Conservation (phyloP, 2,888 invertebrate species). For the Pollenia amentaria region DNA sequence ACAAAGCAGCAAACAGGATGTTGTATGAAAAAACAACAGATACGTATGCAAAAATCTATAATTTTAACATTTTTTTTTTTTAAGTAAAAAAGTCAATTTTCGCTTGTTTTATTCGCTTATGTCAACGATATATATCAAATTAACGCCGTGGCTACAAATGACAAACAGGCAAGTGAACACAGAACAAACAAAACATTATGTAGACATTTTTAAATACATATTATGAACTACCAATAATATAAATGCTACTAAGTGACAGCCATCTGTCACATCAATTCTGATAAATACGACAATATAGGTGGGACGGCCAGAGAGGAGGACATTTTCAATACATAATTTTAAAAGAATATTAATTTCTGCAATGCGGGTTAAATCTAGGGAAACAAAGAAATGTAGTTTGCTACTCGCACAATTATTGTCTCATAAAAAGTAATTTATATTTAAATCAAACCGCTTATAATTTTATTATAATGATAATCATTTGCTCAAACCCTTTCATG, state of each 20-base stretch:
- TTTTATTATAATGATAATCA: slow-evolving; percentile 78
- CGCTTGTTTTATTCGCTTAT: slow-evolving; percentile 26
- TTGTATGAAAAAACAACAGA: neutral
- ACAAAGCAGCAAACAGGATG: slow-evolving; percentile 60
- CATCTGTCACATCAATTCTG: slow-evolving; percentile 69
- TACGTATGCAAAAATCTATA: neutral
- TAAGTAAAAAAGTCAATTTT: slow-evolving; percentile 44
- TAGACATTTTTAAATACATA: neutral
- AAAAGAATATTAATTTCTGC: slow-evolving; percentile 41
- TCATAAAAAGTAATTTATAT: slow-evolving; percentile 81
- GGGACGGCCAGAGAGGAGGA: neutral
- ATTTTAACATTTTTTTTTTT: slow-evolving; percentile 14
- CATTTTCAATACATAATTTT: slow-evolving; percentile 4
- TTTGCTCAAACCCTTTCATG: slow-evolving; percentile 52
- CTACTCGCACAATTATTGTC: slow-evolving; percentile 77
- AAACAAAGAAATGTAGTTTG: slow-evolving; percentile 36
- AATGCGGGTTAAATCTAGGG: slow-evolving; percentile 64
- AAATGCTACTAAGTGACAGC: slow-evolving; percentile 51
- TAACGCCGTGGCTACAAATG: slow-evolving; percentile 70
- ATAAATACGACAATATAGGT: neutral
- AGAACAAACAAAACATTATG: slow-evolving; percentile 10
- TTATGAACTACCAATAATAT: slow-evolving; percentile 26
- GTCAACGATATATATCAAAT: slow-evolving; percentile 70
- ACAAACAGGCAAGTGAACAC: slow-evolving; percentile 48
- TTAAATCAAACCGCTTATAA: slow-evolving; percentile 80